Evolutionary conservation across 2,797 vertebrate genomes (phyloP).

Genomic region (Melopsittacus undulatus): DNA sequence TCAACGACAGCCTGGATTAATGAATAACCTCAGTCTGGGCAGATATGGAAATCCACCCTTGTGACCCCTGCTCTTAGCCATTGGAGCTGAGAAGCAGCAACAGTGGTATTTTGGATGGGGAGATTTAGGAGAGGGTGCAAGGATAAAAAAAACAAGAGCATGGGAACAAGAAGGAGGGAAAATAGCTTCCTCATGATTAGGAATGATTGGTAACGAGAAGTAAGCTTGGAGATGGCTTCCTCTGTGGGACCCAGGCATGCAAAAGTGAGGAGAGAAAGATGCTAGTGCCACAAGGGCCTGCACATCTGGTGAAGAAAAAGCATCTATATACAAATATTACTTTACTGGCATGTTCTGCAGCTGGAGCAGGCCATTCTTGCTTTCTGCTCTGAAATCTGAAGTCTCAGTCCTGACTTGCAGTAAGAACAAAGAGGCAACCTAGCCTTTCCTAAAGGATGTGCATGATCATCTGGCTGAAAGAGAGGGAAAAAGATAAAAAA

Average conservation of each 20-base stretch:
- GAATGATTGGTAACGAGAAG: not conserved
- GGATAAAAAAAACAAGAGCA: not conserved
- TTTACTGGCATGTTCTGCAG: not conserved
- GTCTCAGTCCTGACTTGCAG: not conserved
- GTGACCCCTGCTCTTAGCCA: not conserved
- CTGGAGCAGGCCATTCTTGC: not conserved
- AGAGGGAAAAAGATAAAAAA: not conserved
- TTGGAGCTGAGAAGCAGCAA: not conserved
- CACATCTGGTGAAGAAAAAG: not conserved
- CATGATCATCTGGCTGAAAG: not conserved
- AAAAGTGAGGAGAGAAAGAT: not conserved
- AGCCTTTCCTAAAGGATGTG: not conserved
- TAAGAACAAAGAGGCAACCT: not conserved
- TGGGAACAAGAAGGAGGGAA: not conserved
- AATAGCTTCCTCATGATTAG: not conserved
- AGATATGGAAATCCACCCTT: not conserved
- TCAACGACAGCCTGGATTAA: not conserved
- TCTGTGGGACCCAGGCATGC: not conserved
- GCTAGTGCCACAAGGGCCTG: not conserved
- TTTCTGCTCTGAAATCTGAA: not conserved
- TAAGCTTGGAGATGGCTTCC: not conserved
- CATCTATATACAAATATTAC: not conserved
- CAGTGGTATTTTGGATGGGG: rapidly evolving
- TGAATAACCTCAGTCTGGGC: not conserved
- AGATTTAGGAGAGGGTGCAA: not conserved